Evolutionary conservation across 2,113 vertebrate genomes (phyloP), one percentile per base, ranked within the genome.

Genomic region (Azemiops feae): DNA sequence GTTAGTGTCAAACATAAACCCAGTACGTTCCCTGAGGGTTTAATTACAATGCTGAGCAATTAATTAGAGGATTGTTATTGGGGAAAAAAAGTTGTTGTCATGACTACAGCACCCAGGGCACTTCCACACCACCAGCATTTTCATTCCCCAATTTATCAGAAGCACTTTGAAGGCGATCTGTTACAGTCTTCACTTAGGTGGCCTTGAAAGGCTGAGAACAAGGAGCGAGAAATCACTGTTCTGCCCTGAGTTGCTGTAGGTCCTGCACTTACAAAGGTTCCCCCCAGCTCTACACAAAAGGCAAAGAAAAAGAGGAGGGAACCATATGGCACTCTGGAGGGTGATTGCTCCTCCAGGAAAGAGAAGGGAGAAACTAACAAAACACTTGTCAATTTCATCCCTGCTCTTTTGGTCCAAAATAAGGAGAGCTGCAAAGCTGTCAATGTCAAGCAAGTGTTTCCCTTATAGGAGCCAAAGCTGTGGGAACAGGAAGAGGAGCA

Each of bases 41-140:
- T 93, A 93, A 94, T 92, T 93, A 94, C 74, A 54, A 25, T 74
- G 30, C 87, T 20, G 52, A 52, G 60, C 23, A 55, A 87, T 60
- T 91, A 93, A 88, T 91, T 87, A 87, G 74, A 57, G 87, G 69
- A 45, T 57, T 89, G 64, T 54, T 85, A 90, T 89, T 39, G 86
- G 10, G 10, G 4, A 4, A 57, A 92, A 92, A 88, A 81, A 43
- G 23, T 58, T 54, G 88, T 91, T 92, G 64, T 57, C 86, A 92
- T 91, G 85, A 54, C 91, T 94, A 91, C 89, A 53, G 25, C 91
- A 30, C 18, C 34, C 74, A 43, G 74, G 74, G 74, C 34, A 43
- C 34, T 81, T 81, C 74, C 74, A 81, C 20, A 81, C 74, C 74
- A 81, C 34, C 74, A 81, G 74, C 74, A 81, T 43, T 81, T 81